phyloP scores from a whole-genome alignment of 2,797 vertebrate genomes.

The Muscicapa striata region DNA sequence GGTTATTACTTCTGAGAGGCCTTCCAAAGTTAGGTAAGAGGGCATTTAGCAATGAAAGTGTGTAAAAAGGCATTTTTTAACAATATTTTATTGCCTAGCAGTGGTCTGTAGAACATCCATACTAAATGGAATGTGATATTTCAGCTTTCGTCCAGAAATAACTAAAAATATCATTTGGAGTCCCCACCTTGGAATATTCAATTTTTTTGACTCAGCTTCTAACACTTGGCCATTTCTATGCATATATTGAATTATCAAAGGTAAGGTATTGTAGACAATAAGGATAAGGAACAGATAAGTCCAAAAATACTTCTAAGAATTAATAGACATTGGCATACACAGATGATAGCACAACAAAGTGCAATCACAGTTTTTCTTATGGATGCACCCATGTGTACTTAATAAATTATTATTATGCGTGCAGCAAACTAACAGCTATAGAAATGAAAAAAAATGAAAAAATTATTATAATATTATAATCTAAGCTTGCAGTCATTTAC shows the following conservation, averaged over 20 bases:
- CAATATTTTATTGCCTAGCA: background rate
- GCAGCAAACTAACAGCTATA: background rate
- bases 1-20: background rate
- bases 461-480: background rate
- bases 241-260: background rate
- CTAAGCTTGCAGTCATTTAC: background rate
- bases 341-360: background rate
- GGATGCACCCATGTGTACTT: background rate
- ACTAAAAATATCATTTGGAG: background rate
- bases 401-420: background rate
- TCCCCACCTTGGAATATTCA: background rate
- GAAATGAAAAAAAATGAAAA: background rate
- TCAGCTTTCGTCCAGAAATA: background rate
- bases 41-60: background rate
- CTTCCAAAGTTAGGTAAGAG: background rate
- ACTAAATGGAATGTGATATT: background rate
- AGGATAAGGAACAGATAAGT: background rate
- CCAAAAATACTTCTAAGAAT: background rate
- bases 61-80: background rate
- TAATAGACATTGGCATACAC: accelerated
- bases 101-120: background rate
- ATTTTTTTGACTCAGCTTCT: background rate
- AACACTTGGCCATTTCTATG: background rate
- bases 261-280: background rate
- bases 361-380: background rate